Conservation (phyloP, 2,797 vertebrate genomes). For the Malurus splendens region DNA sequence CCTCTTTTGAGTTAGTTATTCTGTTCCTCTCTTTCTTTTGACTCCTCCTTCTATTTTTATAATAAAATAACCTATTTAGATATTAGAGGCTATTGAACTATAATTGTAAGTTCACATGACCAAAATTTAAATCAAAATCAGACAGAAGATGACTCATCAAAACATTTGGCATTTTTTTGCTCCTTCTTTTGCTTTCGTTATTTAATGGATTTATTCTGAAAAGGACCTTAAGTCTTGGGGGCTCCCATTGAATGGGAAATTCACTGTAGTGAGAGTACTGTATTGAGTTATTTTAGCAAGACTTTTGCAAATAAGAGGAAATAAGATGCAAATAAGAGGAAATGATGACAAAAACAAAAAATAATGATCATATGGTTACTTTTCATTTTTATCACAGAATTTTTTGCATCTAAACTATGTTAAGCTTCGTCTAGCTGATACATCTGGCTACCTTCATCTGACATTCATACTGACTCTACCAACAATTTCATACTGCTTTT, state of each 20-base stretch:
- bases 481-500: not conserved
- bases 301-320: not conserved
- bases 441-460: not conserved
- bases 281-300: not conserved
- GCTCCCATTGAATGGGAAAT: not conserved
- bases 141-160: not conserved
- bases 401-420: not conserved
- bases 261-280: not conserved
- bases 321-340: not conserved
- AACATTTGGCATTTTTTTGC: not conserved
- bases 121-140: not conserved
- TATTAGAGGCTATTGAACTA: not conserved
- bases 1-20: not conserved
- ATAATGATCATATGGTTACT: not conserved
- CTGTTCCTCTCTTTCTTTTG: not conserved
- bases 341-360: not conserved
- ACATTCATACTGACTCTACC: not conserved
- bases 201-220: not conserved
- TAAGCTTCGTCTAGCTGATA: not conserved
- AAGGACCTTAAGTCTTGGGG: not conserved
- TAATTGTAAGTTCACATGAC: not conserved
- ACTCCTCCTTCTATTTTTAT: not conserved
- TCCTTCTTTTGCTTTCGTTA: not conserved
- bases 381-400: not conserved
- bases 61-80: not conserved